These are phyloP conservation scores for Tetragnatha montana DNA, from an alignment of 2,888 invertebrate species.

Conservation along the genomic window DNA sequence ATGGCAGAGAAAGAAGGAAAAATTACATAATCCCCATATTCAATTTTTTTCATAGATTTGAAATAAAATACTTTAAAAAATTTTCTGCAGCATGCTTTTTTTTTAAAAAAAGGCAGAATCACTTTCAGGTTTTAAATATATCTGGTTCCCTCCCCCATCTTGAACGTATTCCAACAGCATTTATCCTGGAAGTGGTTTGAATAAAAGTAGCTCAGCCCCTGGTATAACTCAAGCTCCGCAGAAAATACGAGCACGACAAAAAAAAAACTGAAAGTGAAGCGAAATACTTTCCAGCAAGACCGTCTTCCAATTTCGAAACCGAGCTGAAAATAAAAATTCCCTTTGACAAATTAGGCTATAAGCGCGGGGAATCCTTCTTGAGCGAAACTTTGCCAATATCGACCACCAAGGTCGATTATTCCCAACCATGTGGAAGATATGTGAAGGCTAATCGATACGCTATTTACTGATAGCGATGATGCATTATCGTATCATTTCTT, in stretches of 20 bases:
- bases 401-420: conserved; percentile 36
- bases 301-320: conserved; percentile 27
- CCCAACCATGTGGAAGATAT: conserved; percentile 46
- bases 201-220: not conserved
- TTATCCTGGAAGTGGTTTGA: too few species aligned
- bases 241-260: not conserved
- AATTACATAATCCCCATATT: too few species aligned
- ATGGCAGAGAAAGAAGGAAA: too few species aligned
- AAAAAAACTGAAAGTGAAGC: not conserved
- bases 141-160: too few species aligned
- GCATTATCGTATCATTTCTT: conserved; percentile 41
- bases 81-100: too few species aligned
- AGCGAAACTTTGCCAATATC: conserved; percentile 35
- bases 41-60: too few species aligned
- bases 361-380: conserved; percentile 18
- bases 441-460: conserved; percentile 45
- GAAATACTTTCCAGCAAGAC: not conserved
- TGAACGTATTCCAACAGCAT: too few species aligned
- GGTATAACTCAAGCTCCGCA: not conserved
- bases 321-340: not conserved
- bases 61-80: too few species aligned
- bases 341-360: conserved; percentile 58
- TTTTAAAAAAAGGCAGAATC: too few species aligned
- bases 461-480: conserved; percentile 57
- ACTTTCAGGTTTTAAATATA: too few species aligned